A percentile compares a stretch with the other conserved stretches of the same genome.
phyloP scores from a whole-genome alignment of 2,113 vertebrate genomes.

The Hymenochirus boettgeri region DNA sequence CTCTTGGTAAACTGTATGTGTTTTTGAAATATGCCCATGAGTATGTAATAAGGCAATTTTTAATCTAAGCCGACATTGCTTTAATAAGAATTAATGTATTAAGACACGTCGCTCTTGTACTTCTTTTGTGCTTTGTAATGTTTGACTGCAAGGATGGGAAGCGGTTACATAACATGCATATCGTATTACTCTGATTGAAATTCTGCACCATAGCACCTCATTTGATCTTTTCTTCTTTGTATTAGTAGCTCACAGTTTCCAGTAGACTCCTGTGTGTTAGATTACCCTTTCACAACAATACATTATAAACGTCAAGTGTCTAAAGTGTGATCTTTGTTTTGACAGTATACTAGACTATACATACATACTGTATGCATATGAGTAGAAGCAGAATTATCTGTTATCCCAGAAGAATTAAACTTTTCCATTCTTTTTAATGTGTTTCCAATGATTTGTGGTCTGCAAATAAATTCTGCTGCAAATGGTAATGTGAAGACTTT shows the following conservation, averaged over 20 bases:
- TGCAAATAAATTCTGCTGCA: too few relatives aligned
- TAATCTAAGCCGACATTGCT: not conserved
- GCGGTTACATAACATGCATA: constrained; percentile 4
- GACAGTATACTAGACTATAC: not conserved
- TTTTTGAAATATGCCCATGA: too few relatives aligned
- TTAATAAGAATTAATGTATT: constrained; percentile 5
- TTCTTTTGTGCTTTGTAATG: not conserved
- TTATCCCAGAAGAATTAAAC: constrained; percentile 10
- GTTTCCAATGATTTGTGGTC: constrained; percentile 7
- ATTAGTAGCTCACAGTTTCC: not conserved
- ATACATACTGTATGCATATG: constrained; percentile 14
- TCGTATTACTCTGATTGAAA: not conserved
- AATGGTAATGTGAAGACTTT: too few relatives aligned
- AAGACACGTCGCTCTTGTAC: not conserved
- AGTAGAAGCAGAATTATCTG: constrained; percentile 14
- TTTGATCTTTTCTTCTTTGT: not conserved
- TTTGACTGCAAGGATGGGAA: not conserved
- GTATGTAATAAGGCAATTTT: not conserved
- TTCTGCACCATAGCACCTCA: not conserved
- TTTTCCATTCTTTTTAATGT: constrained; percentile 11
- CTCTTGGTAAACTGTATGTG: too few relatives aligned
- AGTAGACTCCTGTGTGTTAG: constrained; percentile 5
- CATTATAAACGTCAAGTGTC: constrained; percentile 17
- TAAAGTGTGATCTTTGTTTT: not conserved
- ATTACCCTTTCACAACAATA: not conserved